Percentiles rank a stretch among this genome's conserved stretches.
Conservation (phyloP, 2,888 invertebrate genomes). For the Habroteleia sp. region DNA sequence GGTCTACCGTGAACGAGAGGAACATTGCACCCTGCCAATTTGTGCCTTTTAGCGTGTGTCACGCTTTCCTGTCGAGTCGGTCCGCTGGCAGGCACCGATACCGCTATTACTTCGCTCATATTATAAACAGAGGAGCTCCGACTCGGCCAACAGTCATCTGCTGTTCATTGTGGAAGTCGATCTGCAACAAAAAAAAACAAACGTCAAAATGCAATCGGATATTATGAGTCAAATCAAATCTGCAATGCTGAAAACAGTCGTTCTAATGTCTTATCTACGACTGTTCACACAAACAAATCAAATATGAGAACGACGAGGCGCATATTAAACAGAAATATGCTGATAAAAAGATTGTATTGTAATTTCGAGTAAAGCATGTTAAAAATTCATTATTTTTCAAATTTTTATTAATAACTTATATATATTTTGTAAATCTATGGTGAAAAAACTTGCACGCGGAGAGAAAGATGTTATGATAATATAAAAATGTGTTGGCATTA, state of each 20-base stretch:
- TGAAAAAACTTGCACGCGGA: no score
- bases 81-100: slow-evolving; percentile 79
- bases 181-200: slow-evolving; percentile 66
- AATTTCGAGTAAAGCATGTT: no score
- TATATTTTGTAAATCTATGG: no score
- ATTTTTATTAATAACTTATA: no score
- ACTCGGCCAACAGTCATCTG: slow-evolving; percentile 81
- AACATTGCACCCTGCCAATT: slow-evolving; percentile 81
- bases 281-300: background rate
- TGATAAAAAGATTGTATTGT: no score
- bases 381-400: no score
- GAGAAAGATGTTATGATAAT: no score
- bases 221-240: no score
- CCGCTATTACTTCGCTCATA: slow-evolving; percentile 80
- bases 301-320: background rate
- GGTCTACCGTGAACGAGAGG: slow-evolving; percentile 84
- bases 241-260: no score
- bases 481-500: no score
- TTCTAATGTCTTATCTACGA: slow-evolving; percentile 14
- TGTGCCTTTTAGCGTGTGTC: slow-evolving; percentile 80
- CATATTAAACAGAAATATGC: no score
- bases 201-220: slow-evolving; percentile 1
- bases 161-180: slow-evolving; percentile 75
- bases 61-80: slow-evolving; percentile 77
- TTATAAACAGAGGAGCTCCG: slow-evolving; percentile 77